Percentiles rank a stretch among this genome's conserved stretches.
These are phyloP conservation scores for Ricordea florida DNA, from an alignment of 92 coral and sea anemone genomes.

Conservation along the genomic window DNA sequence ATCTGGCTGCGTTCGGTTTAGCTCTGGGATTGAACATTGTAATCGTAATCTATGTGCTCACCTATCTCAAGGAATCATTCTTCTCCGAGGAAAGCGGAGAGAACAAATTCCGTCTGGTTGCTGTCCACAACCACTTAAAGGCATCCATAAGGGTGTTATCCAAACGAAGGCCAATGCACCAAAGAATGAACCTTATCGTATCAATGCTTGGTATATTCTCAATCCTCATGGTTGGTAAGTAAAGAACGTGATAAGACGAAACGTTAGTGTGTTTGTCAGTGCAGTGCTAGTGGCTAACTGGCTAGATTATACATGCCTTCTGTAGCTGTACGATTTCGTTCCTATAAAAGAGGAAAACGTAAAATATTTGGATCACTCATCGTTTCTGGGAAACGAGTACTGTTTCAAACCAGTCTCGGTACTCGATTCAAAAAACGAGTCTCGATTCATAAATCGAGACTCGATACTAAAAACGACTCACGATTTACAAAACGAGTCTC, in stretches of 20 bases:
- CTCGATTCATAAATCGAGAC: too few species aligned
- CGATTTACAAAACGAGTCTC: too few species aligned
- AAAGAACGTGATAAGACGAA: background rate
- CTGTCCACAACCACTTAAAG: conserved; percentile 65
- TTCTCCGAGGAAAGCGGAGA: conserved; percentile 33
- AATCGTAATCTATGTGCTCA: conserved; percentile 52
- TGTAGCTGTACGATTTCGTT: too few species aligned
- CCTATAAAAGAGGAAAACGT: too few species aligned
- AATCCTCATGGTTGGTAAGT: conserved; percentile 66
- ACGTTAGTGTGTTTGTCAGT: too few species aligned
- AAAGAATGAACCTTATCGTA: conserved; percentile 60
- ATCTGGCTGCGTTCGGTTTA: conserved; percentile 80
- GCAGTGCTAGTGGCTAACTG: too few species aligned
- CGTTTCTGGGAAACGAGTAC: too few species aligned
- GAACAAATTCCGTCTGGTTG: conserved; percentile 44
- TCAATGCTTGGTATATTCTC: conserved; percentile 64
- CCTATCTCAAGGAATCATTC: conserved; percentile 77
- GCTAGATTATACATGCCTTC: too few species aligned
- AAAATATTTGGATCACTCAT: too few species aligned
- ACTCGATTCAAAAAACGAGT: too few species aligned
- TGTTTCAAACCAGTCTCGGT: too few species aligned
- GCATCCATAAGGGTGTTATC: conserved; percentile 48
- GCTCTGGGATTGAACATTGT: conserved; percentile 52
- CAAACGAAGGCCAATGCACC: conserved; percentile 58
- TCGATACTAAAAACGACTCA: too few species aligned